Evolutionary conservation across 2,888 invertebrate genomes (phyloP).

Genomic region (Hemistola chrysoprasaria): DNA sequence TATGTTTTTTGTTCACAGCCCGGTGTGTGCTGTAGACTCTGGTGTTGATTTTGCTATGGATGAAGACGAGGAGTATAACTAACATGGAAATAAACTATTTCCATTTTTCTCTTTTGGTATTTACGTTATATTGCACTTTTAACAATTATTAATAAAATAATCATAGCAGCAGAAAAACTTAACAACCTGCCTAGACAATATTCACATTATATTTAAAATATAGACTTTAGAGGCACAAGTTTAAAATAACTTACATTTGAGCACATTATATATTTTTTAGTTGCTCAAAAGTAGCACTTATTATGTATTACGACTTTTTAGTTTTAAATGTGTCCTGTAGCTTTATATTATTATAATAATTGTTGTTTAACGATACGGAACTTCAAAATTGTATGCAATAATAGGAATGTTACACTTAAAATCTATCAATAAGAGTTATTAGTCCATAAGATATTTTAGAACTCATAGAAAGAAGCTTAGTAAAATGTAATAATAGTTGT

Average conservation of each 20-base stretch:
- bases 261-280: constrained; percentile 16
- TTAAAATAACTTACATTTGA: constrained; percentile 1
- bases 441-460: constrained; percentile 1
- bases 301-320: background rate
- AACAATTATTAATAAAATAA: constrained; percentile 5
- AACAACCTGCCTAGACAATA: background rate
- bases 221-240: too few relatives aligned
- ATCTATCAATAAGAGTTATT: too few relatives aligned
- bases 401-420: too few relatives aligned
- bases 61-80: constrained; percentile 87
- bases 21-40: constrained; percentile 90
- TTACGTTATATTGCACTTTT: constrained; percentile 7
- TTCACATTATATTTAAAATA: too few relatives aligned
- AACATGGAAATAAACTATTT: constrained; percentile 24
- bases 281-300: constrained; percentile 9
- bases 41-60: constrained; percentile 94
- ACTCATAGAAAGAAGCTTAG: too few relatives aligned
- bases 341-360: too few relatives aligned
- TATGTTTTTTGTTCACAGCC: constrained; percentile 83
- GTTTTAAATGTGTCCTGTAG: too few relatives aligned
- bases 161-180: background rate
- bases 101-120: constrained; percentile 4
- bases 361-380: too few relatives aligned
- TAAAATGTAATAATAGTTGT: too few relatives aligned
- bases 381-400: too few relatives aligned